A percentile compares a stretch with the other conserved stretches of the same genome.
Conservation (phyloP, 1,140 invertebrate genomes). For the Bombus pyrosoma region DNA sequence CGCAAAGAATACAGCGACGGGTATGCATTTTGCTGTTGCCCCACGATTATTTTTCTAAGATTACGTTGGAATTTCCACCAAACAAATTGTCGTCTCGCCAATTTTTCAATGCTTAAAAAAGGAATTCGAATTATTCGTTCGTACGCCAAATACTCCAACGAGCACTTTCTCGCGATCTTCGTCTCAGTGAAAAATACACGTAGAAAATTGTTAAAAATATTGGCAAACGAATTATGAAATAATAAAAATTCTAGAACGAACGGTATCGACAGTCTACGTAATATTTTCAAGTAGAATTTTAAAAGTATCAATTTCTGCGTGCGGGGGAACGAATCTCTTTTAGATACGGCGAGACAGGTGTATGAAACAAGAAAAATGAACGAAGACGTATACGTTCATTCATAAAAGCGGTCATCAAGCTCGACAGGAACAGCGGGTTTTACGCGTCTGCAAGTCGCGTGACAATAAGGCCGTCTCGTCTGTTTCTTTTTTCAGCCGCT, state of each 20-base stretch:
- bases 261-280: neutral
- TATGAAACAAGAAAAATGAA: neutral
- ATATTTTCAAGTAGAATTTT: neutral
- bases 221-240: neutral
- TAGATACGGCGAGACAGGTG: neutral
- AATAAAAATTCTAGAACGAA: no score
- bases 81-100: no score
- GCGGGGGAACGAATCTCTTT: neutral
- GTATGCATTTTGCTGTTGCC: no score
- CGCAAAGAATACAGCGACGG: no score
- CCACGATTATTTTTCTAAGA: no score
- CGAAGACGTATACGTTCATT: conserved; percentile 3
- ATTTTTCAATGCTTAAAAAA: no score
- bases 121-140: no score
- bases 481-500: neutral
- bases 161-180: neutral
- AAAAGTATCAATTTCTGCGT: neutral
- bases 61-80: no score
- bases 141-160: neutral
- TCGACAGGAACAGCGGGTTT: conserved; percentile 10
- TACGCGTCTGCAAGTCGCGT: conserved; percentile 26
- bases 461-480: conserved; percentile 33
- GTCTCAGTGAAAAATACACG: neutral
- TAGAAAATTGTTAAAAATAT: no score
- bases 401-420: neutral